Base-by-base conservation (phyloP, 2,888 invertebrate genomes). In the Eucriotettix oculatus region DNA sequence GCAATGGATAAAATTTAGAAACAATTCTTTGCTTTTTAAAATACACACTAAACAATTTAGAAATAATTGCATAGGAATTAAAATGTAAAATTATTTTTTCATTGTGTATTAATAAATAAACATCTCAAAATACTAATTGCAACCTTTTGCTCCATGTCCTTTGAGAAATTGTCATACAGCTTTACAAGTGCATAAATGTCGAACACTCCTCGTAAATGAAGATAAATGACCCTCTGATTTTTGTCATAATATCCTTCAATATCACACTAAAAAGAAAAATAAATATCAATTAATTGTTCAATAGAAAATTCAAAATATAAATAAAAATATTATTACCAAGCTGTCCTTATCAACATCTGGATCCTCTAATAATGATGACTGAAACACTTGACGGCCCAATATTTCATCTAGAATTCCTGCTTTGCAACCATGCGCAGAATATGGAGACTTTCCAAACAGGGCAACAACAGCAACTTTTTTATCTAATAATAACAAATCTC, bases 401-500 rank as follows among this genome's bases (percentile, higher is more conserved):
- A 77, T 71, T 59, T 77, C 72, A 54, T 82, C 72, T 54, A 84
- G 73, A 55, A 79, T 77, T 65, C 81, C 79, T 56, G 82, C 77
- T 75, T 87, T 87, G 68, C 84, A 80, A 62, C 83, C 81, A 66
- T 71, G 72, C 52, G 82, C 77, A 67, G 80, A 77, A 68, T 79
- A 81, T 0, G 82, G 77, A 41, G 84, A 82, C 72, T 86, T 86
- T 11, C 87, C 87, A 67, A 87, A 81, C 29, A 87, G 75, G 11
- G 87, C 85, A 11, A 87, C 81, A 2, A 87, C 78, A 10, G 86
- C 80, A 44, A 86, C 80, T 67, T 83, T 82, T 59, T 80, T 60
- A 65, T 65, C 57, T 60, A 65, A 16, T 57, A 29, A 17, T 16
- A 56, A 16, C 14, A 57, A 17, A 10, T 59, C 61, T 56, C 60